These are phyloP conservation scores for Genyomyrus donnyi DNA, from an alignment of 2,113 vertebrate species.

Conservation along the genomic window DNA sequence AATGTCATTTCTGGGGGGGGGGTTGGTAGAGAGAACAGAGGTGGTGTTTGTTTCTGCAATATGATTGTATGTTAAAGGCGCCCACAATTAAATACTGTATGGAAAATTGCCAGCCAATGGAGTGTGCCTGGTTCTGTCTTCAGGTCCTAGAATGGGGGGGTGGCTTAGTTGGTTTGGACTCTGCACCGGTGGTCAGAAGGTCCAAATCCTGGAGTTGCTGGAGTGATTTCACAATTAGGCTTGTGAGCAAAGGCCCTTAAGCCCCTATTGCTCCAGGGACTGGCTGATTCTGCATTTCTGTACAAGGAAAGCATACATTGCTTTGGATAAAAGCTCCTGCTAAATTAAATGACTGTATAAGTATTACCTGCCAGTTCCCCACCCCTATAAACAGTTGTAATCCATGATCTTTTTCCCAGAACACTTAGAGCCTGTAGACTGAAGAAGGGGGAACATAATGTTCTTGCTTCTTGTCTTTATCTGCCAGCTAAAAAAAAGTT, in stretches of 20 bases:
- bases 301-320: neutral
- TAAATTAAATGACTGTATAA: neutral
- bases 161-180: neutral
- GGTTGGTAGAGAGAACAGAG: constrained; percentile 20
- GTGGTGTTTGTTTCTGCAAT: neutral
- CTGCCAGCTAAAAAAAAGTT: neutral
- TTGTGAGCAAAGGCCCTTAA: neutral
- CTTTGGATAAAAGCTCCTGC: neutral
- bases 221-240: neutral
- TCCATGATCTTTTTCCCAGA: neutral
- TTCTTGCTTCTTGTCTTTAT: neutral
- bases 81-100: neutral
- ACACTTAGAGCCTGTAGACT: neutral
- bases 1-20: constrained; percentile 1
- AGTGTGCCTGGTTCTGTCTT: neutral
- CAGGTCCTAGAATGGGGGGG: neutral
- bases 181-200: neutral
- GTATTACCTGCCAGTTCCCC: neutral
- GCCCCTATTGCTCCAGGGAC: neutral
- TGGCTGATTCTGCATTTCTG: neutral
- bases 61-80: neutral
- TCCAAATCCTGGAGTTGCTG: neutral
- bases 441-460: neutral
- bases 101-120: neutral
- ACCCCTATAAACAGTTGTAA: neutral